Conservation (phyloP, 2,888 invertebrate species). For the Chorisops tibialis region DNA sequence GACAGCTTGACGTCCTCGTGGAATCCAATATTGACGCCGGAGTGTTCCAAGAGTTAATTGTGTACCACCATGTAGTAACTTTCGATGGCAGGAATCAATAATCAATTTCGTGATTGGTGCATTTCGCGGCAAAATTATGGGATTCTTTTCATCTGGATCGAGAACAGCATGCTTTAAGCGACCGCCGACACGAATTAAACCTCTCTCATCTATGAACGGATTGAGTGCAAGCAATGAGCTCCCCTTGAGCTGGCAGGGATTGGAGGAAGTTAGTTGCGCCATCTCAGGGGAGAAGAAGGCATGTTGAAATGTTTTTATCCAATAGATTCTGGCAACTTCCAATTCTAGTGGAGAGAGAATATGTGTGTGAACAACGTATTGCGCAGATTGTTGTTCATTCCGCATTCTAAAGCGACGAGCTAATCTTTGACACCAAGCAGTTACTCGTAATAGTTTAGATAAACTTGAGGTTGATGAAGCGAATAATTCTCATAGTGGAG, state of each 20-base stretch:
- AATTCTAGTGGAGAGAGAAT: too few relatives aligned
- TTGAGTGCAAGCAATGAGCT: not conserved
- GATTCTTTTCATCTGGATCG: not conserved
- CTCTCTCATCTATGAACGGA: not conserved
- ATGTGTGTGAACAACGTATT: too few relatives aligned
- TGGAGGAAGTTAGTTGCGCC: not conserved
- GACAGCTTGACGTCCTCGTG: constrained; percentile 16
- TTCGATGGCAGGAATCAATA: not conserved
- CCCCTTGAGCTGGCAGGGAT: not conserved
- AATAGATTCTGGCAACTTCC: not conserved
- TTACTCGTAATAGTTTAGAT: too few relatives aligned
- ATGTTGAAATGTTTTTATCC: not conserved
- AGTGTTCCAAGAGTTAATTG: constrained; percentile 1
- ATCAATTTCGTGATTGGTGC: not conserved
- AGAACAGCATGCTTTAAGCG: not conserved
- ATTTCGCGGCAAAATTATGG: not conserved
- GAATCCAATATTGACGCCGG: constrained; percentile 34
- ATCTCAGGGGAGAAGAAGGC: not conserved
- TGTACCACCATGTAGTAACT: not conserved
- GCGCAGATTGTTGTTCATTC: not conserved
- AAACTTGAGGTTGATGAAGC: not conserved
- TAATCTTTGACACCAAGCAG: too few relatives aligned
- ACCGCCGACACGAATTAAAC: not conserved
- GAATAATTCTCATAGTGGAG: not conserved
- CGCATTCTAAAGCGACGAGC: too few relatives aligned